Conservation (phyloP, 2,113 vertebrate species). For the Psittacus erithacus region DNA sequence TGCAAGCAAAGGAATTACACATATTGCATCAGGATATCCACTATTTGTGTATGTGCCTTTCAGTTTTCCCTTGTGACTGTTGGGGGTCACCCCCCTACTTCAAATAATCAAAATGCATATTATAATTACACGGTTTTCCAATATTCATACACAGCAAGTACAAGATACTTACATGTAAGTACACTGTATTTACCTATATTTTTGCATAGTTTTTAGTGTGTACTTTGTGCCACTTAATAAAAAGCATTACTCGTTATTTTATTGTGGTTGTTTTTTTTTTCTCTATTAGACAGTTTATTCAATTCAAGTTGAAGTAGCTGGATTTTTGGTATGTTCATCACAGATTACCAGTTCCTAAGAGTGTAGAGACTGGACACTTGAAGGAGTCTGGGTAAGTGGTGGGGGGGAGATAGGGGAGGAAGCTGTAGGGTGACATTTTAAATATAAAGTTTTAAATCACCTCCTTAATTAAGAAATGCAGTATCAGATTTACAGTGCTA, state of each 20-base stretch:
- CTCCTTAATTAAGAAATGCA: constrained; percentile 67
- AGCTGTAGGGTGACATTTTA: not conserved
- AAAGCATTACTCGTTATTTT: constrained; percentile 78
- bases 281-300: constrained; percentile 24
- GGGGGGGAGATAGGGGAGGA: not conserved
- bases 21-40: constrained; percentile 76
- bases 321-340: constrained; percentile 62
- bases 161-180: constrained; percentile 86
- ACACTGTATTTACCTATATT: constrained; percentile 85
- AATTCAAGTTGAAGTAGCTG: constrained; percentile 43
- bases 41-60: constrained; percentile 63
- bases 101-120: constrained; percentile 84
- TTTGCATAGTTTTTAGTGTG: constrained; percentile 87
- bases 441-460: constrained; percentile 54
- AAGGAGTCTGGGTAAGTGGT: constrained; percentile 41
- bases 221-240: constrained; percentile 86
- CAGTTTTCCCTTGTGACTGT: constrained; percentile 62
- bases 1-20: constrained; percentile 70
- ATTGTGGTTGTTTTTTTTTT: constrained; percentile 10
- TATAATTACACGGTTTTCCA: constrained; percentile 82
- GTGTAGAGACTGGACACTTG: constrained; percentile 41
- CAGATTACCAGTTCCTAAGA: constrained; percentile 68
- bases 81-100: constrained; percentile 52
- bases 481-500: constrained; percentile 54
- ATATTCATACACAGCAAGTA: constrained; percentile 84